Percentiles rank a stretch among this genome's conserved stretches.
These are phyloP conservation scores for Diglossa cyanea DNA, from an alignment of 2,797 vertebrate genomes.

Conservation along the genomic window DNA sequence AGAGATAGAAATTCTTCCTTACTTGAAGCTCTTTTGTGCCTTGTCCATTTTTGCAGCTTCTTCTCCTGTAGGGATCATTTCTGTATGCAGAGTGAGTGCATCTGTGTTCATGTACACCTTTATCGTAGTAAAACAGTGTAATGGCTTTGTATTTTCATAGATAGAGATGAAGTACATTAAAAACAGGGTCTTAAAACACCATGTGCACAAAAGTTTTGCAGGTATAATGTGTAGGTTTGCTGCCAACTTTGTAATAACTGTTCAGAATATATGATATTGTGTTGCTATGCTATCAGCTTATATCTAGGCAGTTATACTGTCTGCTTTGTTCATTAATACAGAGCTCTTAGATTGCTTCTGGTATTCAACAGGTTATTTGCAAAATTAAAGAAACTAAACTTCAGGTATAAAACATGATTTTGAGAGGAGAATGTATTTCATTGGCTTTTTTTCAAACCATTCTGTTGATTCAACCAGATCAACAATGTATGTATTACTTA, in stretches of 20 bases:
- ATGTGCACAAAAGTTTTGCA: background rate
- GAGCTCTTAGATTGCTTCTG: background rate
- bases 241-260: background rate
- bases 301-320: background rate
- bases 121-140: background rate
- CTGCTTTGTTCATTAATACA: background rate
- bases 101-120: background rate
- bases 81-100: background rate
- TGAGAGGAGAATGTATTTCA: background rate
- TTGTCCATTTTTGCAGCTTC: background rate
- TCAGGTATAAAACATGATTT: background rate
- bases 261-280: background rate
- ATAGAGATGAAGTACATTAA: background rate
- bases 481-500: background rate
- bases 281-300: background rate
- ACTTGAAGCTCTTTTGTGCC: rapidly evolving
- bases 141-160: background rate
- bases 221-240: background rate
- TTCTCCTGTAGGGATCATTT: background rate
- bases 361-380: background rate
- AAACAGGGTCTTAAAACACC: background rate
- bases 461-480: background rate
- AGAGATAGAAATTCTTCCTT: background rate
- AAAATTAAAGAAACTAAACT: background rate
- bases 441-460: background rate